phyloP scores from a whole-genome alignment of 2,113 vertebrate species.

The Trichechus manatus region DNA sequence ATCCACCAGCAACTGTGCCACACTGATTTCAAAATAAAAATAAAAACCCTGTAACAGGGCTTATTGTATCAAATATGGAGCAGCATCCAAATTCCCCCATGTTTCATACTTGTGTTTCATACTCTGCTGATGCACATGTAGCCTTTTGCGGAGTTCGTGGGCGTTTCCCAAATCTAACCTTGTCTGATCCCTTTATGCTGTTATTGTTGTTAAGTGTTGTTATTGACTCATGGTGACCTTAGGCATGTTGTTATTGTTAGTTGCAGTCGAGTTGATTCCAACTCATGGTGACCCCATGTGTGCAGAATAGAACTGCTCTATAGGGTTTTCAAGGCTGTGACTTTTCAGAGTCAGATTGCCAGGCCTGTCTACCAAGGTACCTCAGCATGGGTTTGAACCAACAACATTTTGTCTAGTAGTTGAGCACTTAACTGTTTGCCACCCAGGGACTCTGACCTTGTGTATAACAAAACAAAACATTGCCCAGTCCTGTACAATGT shows the following conservation, averaged over 20 bases:
- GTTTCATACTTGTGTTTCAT: not conserved
- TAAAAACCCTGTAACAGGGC: not conserved
- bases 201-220: not conserved
- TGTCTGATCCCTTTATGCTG: not conserved
- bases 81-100: not conserved
- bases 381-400: not conserved
- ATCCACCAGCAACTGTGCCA: not conserved
- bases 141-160: not conserved
- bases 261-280: no score
- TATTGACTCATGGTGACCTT: not conserved
- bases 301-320: not conserved
- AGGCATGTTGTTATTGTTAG: no score
- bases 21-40: conserved; percentile 17
- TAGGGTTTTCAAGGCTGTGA: not conserved
- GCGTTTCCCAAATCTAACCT: not conserved
- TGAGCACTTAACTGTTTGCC: not conserved
- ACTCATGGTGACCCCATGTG: not conserved
- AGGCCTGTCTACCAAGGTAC: not conserved
- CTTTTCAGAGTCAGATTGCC: not conserved
- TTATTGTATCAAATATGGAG: not conserved
- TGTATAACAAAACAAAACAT: not conserved
- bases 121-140: not conserved
- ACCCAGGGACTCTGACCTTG: not conserved
- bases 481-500: not conserved
- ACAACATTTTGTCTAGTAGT: not conserved